A percentile compares a stretch with the other conserved stretches of the same genome.
These are phyloP conservation scores for Propithecus deckenii DNA, from an alignment of 2,797 vertebrate species.

Conservation along the genomic window DNA sequence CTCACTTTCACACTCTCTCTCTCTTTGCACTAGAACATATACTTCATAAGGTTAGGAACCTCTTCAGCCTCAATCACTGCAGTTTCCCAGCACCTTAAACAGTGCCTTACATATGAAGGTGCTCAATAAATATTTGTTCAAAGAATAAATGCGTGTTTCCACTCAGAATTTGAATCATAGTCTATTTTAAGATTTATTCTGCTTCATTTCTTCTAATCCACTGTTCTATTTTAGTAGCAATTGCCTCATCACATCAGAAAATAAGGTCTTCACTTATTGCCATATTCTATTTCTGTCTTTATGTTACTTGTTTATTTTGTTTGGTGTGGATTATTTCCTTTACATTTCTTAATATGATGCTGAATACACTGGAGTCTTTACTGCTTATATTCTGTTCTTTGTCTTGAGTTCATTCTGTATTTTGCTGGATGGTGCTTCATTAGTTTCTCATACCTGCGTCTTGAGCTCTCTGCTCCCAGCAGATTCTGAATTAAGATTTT, in stretches of 20 bases:
- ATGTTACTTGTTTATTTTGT: constrained; percentile 23
- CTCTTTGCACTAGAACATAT: neutral
- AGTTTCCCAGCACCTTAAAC: neutral
- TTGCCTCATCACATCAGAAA: constrained; percentile 47
- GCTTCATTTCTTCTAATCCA: constrained; percentile 54
- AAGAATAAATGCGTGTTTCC: constrained; percentile 39
- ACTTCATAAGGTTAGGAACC: neutral
- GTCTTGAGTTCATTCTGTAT: constrained; percentile 27
- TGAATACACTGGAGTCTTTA: neutral
- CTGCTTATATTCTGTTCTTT: neutral
- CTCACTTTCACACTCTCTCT: neutral
- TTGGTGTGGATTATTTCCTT: constrained; percentile 47
- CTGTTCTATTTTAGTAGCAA: constrained; percentile 65
- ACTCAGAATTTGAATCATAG: constrained; percentile 41
- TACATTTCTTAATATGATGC: neutral
- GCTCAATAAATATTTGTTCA: neutral
- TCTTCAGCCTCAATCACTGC: neutral
- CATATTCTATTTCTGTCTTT: constrained; percentile 54
- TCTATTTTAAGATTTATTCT: constrained; percentile 57
- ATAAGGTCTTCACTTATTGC: constrained; percentile 14
- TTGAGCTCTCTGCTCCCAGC: constrained; percentile 25
- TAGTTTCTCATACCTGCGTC: constrained; percentile 38
- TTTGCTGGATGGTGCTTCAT: constrained; percentile 31
- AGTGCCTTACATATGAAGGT: neutral
- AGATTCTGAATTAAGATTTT: constrained; percentile 46